Evolutionary conservation across 2,888 invertebrate species (phyloP).

Genomic region (Hirtodrosophila confusa): DNA sequence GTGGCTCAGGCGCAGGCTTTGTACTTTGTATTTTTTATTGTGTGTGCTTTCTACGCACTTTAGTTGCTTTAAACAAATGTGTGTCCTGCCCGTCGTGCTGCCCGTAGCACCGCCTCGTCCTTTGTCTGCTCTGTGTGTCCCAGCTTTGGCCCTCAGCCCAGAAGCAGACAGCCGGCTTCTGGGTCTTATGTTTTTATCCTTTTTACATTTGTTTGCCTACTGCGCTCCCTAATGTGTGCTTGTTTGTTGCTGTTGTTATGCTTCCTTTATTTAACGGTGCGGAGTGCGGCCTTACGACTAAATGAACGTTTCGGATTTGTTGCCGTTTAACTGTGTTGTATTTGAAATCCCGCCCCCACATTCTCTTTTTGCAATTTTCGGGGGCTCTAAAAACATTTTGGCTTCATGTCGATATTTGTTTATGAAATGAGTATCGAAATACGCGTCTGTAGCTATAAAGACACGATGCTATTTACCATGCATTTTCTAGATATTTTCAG

Average conservation of each 20-base stretch:
- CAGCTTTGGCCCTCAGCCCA: slow-evolving; percentile 14
- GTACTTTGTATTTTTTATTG: slow-evolving; percentile 9
- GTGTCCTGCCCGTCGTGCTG: slow-evolving; percentile 36
- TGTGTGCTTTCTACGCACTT: slow-evolving; percentile 54
- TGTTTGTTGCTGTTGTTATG: slow-evolving; percentile 33
- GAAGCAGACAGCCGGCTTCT: slow-evolving; percentile 8
- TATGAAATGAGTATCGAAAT: slow-evolving; percentile 2
- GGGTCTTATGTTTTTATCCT: slow-evolving; percentile 54
- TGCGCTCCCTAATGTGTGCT: slow-evolving; percentile 40
- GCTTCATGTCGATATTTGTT: neutral
- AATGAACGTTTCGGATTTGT: slow-evolving; percentile 64
- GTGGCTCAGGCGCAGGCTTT: slow-evolving; percentile 39
- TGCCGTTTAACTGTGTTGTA: slow-evolving; percentile 49
- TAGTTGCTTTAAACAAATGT: slow-evolving; percentile 70
- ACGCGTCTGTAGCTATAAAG: no score
- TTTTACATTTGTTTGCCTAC: slow-evolving; percentile 60
- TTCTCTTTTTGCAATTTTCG: slow-evolving; percentile 6
- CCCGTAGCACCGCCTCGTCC: slow-evolving; percentile 22
- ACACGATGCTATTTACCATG: no score
- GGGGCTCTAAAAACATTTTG: slow-evolving; percentile 4
- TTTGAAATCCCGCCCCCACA: neutral
- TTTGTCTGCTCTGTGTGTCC: slow-evolving; percentile 37
- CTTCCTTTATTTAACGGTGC: slow-evolving; percentile 10
- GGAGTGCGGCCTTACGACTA: slow-evolving; percentile 40
- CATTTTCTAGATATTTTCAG: no score